phyloP scores from a whole-genome alignment of 2,888 invertebrate species.

The Agrochola lota region DNA sequence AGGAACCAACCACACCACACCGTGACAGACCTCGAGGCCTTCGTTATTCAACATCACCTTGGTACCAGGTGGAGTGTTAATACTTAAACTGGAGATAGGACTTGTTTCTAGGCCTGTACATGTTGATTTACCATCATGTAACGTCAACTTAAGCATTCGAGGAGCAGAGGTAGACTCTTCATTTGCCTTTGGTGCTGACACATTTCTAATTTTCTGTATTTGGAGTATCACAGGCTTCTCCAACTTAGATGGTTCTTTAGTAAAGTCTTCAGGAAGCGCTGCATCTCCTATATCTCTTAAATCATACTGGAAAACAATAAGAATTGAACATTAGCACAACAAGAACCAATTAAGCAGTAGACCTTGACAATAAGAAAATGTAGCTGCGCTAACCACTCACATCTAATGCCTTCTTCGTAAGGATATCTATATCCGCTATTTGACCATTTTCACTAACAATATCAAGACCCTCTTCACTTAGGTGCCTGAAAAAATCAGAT shows the following conservation, averaged over 20 bases:
- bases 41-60: slow-evolving; percentile 91
- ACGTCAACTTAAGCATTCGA: slow-evolving; percentile 94
- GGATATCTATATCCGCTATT: slow-evolving; percentile 91
- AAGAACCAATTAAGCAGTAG: slow-evolving; percentile 54
- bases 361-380: slow-evolving; percentile 55
- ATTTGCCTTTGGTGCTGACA: slow-evolving; percentile 97
- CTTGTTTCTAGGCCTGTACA: slow-evolving; percentile 95
- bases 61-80: slow-evolving; percentile 97
- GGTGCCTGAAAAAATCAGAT: slow-evolving; percentile 91
- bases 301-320: slow-evolving; percentile 91
- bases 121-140: slow-evolving; percentile 96
- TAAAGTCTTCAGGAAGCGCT: slow-evolving; percentile 92
- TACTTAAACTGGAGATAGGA: slow-evolving; percentile 92
- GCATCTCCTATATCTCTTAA: slow-evolving; percentile 95
- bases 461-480: slow-evolving; percentile 93
- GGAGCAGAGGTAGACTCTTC: slow-evolving; percentile 96
- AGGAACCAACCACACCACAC: slow-evolving; percentile 93
- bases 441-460: slow-evolving; percentile 92
- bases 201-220: slow-evolving; percentile 96
- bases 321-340: slow-evolving; percentile 56
- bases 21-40: slow-evolving; percentile 91
- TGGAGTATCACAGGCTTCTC: slow-evolving; percentile 94
- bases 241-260: slow-evolving; percentile 90
- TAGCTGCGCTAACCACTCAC: slow-evolving; percentile 88
- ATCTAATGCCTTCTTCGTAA: slow-evolving; percentile 92